Evolutionary conservation across 2,797 vertebrate genomes (phyloP).

Genomic region (Cuculus canorus): DNA sequence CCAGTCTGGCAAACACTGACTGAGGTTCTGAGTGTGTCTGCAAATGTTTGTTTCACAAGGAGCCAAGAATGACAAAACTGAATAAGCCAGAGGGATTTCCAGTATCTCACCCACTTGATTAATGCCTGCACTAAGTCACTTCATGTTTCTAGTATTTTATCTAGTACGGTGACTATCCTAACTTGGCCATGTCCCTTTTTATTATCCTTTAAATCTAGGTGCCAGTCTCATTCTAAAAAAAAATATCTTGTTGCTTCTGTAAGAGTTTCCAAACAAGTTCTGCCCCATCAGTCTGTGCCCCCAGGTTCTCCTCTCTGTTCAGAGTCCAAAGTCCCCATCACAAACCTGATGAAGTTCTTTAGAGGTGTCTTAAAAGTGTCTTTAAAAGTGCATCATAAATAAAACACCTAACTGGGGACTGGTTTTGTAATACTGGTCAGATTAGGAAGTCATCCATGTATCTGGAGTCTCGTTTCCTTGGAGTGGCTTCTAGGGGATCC

Average conservation of each 20-base stretch:
- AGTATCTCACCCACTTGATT: slow-evolving; percentile 50
- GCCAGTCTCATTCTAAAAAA: not conserved
- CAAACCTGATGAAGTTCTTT: not conserved
- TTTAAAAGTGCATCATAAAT: not conserved
- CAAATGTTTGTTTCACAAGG: slow-evolving; percentile 60
- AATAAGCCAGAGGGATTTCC: slow-evolving; percentile 61
- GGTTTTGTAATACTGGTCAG: not conserved
- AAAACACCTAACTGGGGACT: not conserved
- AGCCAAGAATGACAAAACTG: slow-evolving; percentile 60
- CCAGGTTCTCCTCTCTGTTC: not conserved
- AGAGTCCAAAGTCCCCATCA: not conserved
- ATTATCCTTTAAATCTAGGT: not conserved
- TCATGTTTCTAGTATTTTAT: slow-evolving; percentile 4
- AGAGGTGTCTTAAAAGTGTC: not conserved
- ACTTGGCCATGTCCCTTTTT: not conserved
- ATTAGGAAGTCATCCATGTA: not conserved
- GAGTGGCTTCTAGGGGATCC: not conserved
- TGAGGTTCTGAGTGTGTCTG: slow-evolving; percentile 53
- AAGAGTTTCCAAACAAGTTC: not conserved
- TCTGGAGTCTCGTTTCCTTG: not conserved
- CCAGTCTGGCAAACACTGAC: slow-evolving; percentile 53
- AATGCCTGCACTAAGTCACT: slow-evolving; percentile 10
- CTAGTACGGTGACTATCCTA: not conserved
- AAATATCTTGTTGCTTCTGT: not conserved
- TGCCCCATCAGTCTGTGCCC: not conserved